These are phyloP conservation scores for Neodiprion virginianus DNA, from an alignment of 1,140 invertebrate genomes.

Conservation along the genomic window DNA sequence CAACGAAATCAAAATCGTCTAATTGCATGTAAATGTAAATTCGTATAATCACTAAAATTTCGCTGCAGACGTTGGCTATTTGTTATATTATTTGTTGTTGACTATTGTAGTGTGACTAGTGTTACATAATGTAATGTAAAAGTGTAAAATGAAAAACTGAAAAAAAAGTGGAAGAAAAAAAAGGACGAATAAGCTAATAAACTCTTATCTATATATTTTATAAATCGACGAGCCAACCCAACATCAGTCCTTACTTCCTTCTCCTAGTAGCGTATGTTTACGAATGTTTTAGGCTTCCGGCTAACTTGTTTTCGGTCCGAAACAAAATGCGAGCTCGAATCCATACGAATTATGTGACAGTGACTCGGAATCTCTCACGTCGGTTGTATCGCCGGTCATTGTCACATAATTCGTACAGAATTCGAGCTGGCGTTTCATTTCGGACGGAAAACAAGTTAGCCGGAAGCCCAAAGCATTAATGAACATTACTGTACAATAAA, in stretches of 20 bases:
- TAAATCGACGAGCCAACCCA: not conserved
- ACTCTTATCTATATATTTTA: not conserved
- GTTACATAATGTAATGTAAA: constrained; percentile 23
- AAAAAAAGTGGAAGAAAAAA: constrained; percentile 21
- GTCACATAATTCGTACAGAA: too few relatives aligned
- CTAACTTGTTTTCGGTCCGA: too few relatives aligned
- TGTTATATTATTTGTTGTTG: constrained; percentile 53
- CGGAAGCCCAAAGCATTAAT: too few relatives aligned
- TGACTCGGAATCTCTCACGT: too few relatives aligned
- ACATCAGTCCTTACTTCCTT: not conserved
- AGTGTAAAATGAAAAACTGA: constrained; percentile 11
- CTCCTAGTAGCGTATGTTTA: too few relatives aligned
- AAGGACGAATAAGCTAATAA: constrained; percentile 15
- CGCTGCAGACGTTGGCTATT: constrained; percentile 33
- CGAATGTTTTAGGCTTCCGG: too few relatives aligned
- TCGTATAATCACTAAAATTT: constrained; percentile 14
- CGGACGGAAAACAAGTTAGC: too few relatives aligned
- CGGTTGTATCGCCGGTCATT: too few relatives aligned
- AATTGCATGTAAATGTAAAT: not conserved
- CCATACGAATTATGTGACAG: too few relatives aligned
- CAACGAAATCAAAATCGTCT: not conserved
- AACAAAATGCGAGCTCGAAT: too few relatives aligned
- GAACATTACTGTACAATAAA: too few relatives aligned
- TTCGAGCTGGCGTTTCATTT: too few relatives aligned
- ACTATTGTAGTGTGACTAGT: constrained; percentile 44